Evolutionary conservation across 2,113 vertebrate genomes (phyloP), one percentile per base, ranked within the genome.

Genomic region (Synchiropus splendidus): DNA sequence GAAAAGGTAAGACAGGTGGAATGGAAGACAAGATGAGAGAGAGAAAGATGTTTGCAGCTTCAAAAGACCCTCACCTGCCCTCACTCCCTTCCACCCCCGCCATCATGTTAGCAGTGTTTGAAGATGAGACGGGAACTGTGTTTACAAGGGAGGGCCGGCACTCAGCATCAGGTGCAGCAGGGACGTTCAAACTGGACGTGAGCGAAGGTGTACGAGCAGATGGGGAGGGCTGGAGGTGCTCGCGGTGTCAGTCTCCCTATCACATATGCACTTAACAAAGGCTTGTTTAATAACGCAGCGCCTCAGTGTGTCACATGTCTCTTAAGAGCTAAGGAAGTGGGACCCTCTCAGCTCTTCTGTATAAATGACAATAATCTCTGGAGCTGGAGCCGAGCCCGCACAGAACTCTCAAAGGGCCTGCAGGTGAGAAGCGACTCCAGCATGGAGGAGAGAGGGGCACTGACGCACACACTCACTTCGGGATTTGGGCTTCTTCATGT

Each of bases 81-180:
- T 73, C 72, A 79, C 40, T 42, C 41, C 43, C 56, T 41, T 32
- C 57, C 45, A 47, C 57, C 2, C 21, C 40, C n/a, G 4, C 51
- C 59, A n/a, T n/a, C n/a, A n/a, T n/a, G n/a, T 41, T 52, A 45
- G 18, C 45, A 34, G 43, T 50, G 60, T 81, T 80, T 79, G 81
- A 83, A 78, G 83, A 54, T 50, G 57, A 67, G 65, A 70, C 62
- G 43, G 67, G 58, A 45, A 15, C 48, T 9, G 42, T 61, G 66
- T 70, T 45, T 51, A 50, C 61, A 10, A n/a, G 12, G 21, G 18
- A n/a, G n/a, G n/a, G n/a, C n/a, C 12, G 21, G 12, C 39, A 27
- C 12, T 18, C 18, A 10, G 18, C 18, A 10, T 10, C 40, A 42
- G 41, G 41, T 31, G 41, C n/a, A 17, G 14, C 10, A 42, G 41